A percentile compares a stretch with the other conserved stretches of the same genome.
Evolutionary conservation across 2,113 vertebrate species (phyloP).

Genomic region (Opisthocomus hoazin): DNA sequence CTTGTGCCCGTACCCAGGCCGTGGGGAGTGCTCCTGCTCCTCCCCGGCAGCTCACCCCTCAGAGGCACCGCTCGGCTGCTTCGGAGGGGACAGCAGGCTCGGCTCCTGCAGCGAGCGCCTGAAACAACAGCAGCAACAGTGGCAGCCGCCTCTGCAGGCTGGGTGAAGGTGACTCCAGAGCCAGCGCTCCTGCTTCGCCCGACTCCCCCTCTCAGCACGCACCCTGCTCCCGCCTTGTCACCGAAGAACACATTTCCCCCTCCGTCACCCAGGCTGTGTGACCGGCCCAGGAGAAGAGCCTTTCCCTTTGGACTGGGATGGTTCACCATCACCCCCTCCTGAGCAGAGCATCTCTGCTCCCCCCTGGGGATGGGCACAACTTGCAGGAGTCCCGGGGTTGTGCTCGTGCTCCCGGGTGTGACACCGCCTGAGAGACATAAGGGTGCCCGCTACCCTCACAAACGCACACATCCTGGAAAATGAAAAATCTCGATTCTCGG

Average conservation of each 20-base stretch:
- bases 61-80: background rate
- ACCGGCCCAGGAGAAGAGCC: background rate
- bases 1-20: background rate
- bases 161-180: background rate
- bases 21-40: background rate
- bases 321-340: background rate
- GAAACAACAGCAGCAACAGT: background rate
- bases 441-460: background rate
- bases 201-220: background rate
- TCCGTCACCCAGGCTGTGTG: background rate
- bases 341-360: background rate
- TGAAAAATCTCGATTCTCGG: background rate
- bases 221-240: background rate
- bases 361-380: accelerated
- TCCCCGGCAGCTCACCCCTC: background rate
- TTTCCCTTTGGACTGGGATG: accelerated
- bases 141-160: background rate
- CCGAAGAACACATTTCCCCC: background rate
- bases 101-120: background rate
- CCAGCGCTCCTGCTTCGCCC: background rate
- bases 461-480: background rate
- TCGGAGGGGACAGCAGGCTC: background rate
- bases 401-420: accelerated
- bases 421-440: background rate
- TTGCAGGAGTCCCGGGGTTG: background rate